Conservation (phyloP, 2,113 vertebrate species). For the Aspiorhynchus laticeps region DNA sequence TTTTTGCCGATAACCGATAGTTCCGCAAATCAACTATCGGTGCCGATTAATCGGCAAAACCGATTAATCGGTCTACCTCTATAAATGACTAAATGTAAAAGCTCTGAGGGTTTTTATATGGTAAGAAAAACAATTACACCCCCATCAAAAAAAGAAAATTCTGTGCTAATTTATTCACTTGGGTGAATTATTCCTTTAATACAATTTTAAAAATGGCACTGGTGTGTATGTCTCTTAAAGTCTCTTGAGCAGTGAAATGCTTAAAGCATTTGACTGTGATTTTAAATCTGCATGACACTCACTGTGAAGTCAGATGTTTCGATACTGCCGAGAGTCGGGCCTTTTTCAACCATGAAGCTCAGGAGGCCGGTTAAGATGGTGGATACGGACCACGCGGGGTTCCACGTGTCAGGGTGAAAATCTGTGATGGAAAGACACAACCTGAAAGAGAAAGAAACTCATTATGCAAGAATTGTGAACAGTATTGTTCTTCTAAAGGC, state of each 20-base stretch:
- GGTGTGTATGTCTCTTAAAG: too few species aligned
- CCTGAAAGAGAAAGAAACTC: constrained; percentile 68
- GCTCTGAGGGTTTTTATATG: too few species aligned
- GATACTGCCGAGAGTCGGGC: constrained; percentile 95
- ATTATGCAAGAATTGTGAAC: too few species aligned
- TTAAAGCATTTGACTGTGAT: not conserved
- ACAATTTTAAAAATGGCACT: not conserved
- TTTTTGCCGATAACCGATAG: too few species aligned
- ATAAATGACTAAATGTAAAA: too few species aligned
- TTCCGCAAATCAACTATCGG: too few species aligned
- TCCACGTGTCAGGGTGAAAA: constrained; percentile 98
- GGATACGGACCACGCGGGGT: constrained; percentile 97
- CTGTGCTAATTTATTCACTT: not conserved
- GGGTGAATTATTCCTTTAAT: not conserved
- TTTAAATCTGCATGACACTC: constrained; percentile 58
- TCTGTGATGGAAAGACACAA: constrained; percentile 98
- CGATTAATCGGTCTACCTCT: too few species aligned
- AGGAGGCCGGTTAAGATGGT: constrained; percentile 96
- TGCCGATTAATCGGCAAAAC: too few species aligned
- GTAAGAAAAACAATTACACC: too few species aligned
- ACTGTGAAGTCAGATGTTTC: constrained; percentile 97
- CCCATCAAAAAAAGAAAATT: not conserved
- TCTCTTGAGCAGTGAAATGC: not conserved
- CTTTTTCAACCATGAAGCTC: constrained; percentile 99
- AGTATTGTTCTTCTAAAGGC: too few species aligned